Base-by-base conservation (phyloP, 2,113 vertebrate species). In the Sinocyclocheilus anshuiensis region DNA sequence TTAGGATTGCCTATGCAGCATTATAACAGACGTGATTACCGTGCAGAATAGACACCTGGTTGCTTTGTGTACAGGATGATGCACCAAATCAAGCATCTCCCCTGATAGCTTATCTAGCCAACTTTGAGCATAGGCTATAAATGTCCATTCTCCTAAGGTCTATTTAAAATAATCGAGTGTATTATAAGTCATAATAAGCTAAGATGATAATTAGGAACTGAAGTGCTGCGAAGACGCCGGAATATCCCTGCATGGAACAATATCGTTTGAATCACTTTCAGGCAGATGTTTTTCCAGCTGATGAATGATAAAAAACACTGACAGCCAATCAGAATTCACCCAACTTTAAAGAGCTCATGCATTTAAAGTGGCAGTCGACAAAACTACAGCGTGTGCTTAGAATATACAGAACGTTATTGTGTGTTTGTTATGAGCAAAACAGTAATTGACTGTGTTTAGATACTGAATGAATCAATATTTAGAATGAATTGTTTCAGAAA, bases 21-120 rank as follows among this genome's bases (percentile, higher is more conserved):
- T 83, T 83, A 45, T 55, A 83, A 45, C 42, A 83, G 71, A 72
- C 7, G 15, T 39, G 45, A 78, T 33, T 42, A 85, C 63, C 4
- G 24, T 26, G 77, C 74, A 78, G 39, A 39, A 86, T 26, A 74
- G 59, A 29, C 67, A 78, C 10, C 67, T 86, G 87, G 39, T 7
- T 53, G 57, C 26, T 63, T 63, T 86, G 63, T 75, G n/a, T 84
- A 84, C 26, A 81, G 55, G 71, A 78, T 83, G 87, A 88, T 71
- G 22, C 84, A 83, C 80, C 80, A 88, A 22, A 72, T 10, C n/a
- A 65, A 71, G 33, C 53, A 2, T 85, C 65, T 78, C 55, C 16
- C 36, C 63, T 33, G 63, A 53, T 71, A 81, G 22, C 36, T 65
- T 48, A 81, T 81, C n/a, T 65, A 50, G 59, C 36, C 36, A 26